Base-by-base conservation (phyloP, 1,140 invertebrate genomes). In the Calliphora vicina region DNA sequence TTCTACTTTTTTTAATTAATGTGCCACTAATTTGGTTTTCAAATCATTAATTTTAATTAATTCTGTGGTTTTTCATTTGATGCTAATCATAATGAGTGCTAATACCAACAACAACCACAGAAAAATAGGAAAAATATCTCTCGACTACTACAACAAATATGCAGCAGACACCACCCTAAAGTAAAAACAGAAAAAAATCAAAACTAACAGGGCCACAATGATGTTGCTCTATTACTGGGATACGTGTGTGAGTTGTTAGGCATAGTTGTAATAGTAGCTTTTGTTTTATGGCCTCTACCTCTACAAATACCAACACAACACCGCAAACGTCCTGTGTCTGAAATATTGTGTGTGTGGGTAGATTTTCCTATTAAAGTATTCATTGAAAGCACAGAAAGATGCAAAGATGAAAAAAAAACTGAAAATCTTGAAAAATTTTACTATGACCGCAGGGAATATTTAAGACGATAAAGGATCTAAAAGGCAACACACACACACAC, bases 31-130 rank as follows among this genome's bases (percentile, higher is more conserved):
- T 78, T 78, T 78, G 74, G 74, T 78, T 78, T 78, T 78, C 74
- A 78, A 78, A 78, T 78, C 74, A 78, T 78, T 78, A 78, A 78
- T 78, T 78, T 78, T 78, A 78, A 78, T 78, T 78, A 78, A 78
- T 78, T 78, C 74, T 43, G 74, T 78, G 74, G 74, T 78, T 78
- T 43, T 78, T 45, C 35, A 43, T 78, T 78, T 78, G 35, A 78
- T 78, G 74, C 74, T 78, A 78, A 78, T 78, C 74, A 78, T 78
- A 78, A 78, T 78, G 74, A 78, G 74, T 43, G 35, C 35, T 78
- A 43, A 78, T 78, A 43, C 74, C 35, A 23, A 23, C 61, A 67
- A 67, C 4, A 20, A 67, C n/a, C n/a, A 67, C 61, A 67, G n/a
- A 15, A 17, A 50, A 50, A 57, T 15, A 57, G 50, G n/a, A 57